These are phyloP conservation scores for Chrysolina oricalcia DNA, from an alignment of 2,888 invertebrate species.

Conservation along the genomic window DNA sequence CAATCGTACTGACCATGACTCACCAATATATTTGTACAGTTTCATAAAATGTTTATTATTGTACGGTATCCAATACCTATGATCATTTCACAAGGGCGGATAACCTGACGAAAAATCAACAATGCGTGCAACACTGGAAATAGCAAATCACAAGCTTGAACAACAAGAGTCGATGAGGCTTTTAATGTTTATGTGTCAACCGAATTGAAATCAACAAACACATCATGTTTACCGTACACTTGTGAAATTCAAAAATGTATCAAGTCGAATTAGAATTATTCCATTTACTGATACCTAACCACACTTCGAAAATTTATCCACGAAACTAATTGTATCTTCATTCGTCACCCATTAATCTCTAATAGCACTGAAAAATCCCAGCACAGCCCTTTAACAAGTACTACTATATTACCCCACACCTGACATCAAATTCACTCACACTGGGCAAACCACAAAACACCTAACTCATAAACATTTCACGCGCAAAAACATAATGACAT, in stretches of 20 bases:
- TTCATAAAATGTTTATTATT: not conserved
- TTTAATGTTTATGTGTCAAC: no score
- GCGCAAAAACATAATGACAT: not conserved
- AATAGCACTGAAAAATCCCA: not conserved
- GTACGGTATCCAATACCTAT: not conserved
- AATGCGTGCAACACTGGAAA: no score
- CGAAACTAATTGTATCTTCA: not conserved
- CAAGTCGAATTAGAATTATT: not conserved
- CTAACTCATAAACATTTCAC: not conserved
- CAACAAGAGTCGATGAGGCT: no score
- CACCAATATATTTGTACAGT: conserved; percentile 14
- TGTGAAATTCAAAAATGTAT: not conserved
- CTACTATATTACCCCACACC: not conserved
- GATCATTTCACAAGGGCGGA: no score
- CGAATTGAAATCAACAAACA: no score
- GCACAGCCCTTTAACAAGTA: not conserved
- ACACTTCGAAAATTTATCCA: no score
- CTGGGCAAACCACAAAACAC: not conserved
- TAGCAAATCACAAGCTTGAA: no score
- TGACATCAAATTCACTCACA: not conserved
- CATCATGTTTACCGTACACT: not conserved
- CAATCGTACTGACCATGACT: conserved; percentile 32
- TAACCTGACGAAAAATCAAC: no score
- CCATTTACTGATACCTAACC: not conserved
- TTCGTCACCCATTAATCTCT: not conserved